A percentile compares a stretch with the other conserved stretches of the same genome.
Conservation (phyloP, 2,888 invertebrate species). For the Clistopyga incitator region DNA sequence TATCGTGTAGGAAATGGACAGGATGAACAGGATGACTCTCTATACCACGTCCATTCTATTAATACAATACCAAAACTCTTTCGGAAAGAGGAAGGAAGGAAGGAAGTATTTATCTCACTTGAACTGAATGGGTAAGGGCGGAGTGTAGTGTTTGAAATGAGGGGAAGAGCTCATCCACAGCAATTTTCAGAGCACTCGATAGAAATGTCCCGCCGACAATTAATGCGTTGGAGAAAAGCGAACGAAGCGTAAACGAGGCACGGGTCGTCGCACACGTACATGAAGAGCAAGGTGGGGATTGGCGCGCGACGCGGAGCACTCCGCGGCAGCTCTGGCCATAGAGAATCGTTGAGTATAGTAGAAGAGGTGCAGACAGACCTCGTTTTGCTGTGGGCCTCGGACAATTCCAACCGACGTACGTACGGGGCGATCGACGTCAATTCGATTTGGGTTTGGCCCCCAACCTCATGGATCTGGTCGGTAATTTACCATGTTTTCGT, state of each 20-base stretch:
- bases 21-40: neutral
- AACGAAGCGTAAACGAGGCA: constrained; percentile 60
- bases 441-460: no score
- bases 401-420: constrained; percentile 38
- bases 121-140: neutral
- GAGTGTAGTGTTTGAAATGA: neutral
- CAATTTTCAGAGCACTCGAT: constrained; percentile 29
- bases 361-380: constrained; percentile 22
- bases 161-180: neutral
- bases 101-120: constrained; percentile 21
- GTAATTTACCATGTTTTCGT: no score
- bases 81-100: constrained; percentile 4
- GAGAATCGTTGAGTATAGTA: constrained; percentile 37
- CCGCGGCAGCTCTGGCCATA: constrained; percentile 59
- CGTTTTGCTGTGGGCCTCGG: constrained; percentile 27
- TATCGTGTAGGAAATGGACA: neutral
- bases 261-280: constrained; percentile 70
- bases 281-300: constrained; percentile 69
- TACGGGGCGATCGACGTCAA: neutral
- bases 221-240: constrained; percentile 49
- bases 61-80: neutral
- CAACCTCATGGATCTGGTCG: no score
- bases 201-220: constrained; percentile 51
- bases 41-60: neutral
- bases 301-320: constrained; percentile 75